These are phyloP conservation scores for Pantherophis alleghaniensis DNA, from an alignment of 2,797 vertebrate species.

Conservation along the genomic window DNA sequence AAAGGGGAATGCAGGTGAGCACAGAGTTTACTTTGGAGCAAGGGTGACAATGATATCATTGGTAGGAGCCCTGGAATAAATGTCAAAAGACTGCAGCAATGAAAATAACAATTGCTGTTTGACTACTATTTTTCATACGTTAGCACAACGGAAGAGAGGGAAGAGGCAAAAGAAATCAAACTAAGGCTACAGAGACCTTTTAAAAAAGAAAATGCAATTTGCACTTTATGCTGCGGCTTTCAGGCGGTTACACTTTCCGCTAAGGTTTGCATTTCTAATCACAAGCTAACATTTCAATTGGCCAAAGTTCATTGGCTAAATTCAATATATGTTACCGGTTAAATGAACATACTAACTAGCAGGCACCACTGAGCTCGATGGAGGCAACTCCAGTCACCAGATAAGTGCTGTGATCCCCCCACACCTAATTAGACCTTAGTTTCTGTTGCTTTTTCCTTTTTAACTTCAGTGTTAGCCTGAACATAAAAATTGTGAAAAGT, in stretches of 20 bases:
- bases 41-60: neutral
- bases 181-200: neutral
- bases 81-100: no score
- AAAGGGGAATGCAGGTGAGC: neutral
- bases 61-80: neutral
- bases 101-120: neutral
- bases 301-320: neutral
- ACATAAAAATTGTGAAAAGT: neutral
- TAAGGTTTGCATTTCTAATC: neutral
- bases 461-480: neutral
- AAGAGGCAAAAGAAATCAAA: neutral
- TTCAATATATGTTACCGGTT: neutral
- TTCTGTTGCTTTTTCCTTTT: neutral
- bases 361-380: neutral
- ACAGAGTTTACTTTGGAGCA: neutral
- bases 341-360: neutral
- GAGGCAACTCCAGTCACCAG: neutral
- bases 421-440: neutral
- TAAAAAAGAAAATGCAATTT: neutral
- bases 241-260: neutral
- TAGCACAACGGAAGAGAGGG: neutral
- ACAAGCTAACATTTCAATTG: neutral
- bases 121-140: neutral
- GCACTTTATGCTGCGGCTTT: neutral
- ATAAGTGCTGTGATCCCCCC: neutral